Conservation (phyloP, 2,888 invertebrate species). For the Hecatera dysodea region DNA sequence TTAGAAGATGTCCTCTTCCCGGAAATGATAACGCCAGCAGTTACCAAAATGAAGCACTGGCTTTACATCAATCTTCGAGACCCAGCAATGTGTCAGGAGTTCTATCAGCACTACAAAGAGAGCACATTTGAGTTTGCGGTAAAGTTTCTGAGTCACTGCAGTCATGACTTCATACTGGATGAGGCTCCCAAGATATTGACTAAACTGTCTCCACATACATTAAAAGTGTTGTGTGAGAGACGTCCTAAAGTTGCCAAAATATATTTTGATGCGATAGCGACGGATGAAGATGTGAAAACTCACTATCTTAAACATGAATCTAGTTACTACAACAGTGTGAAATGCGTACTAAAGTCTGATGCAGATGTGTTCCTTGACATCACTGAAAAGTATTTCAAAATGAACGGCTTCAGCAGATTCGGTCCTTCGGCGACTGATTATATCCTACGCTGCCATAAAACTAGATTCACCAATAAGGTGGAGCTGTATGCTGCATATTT, state of each 20-base stretch:
- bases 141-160: constrained; percentile 76
- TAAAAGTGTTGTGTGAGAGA: constrained; percentile 76
- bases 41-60: constrained; percentile 76
- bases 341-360: constrained; percentile 74
- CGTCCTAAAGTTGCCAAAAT: constrained; percentile 72
- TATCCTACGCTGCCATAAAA: constrained; percentile 73
- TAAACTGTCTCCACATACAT: constrained; percentile 72
- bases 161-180: constrained; percentile 68
- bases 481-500: constrained; percentile 76
- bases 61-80: constrained; percentile 69
- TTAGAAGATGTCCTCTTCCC: constrained; percentile 78
- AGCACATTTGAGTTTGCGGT: constrained; percentile 70
- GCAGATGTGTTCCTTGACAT: constrained; percentile 74
- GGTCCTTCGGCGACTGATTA: constrained; percentile 71
- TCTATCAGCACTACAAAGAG: constrained; percentile 76
- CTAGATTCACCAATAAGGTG: constrained; percentile 72
- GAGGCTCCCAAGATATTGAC: constrained; percentile 70
- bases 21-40: constrained; percentile 77
- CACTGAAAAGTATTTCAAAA: constrained; percentile 74
- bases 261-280: constrained; percentile 73
- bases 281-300: constrained; percentile 61
- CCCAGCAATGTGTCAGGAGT: constrained; percentile 71
- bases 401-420: constrained; percentile 55
- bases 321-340: constrained; percentile 71
- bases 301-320: constrained; percentile 63